phyloP scores from a whole-genome alignment of 64 coral and sea anemone species.

The Dendronephthya gigantea region DNA sequence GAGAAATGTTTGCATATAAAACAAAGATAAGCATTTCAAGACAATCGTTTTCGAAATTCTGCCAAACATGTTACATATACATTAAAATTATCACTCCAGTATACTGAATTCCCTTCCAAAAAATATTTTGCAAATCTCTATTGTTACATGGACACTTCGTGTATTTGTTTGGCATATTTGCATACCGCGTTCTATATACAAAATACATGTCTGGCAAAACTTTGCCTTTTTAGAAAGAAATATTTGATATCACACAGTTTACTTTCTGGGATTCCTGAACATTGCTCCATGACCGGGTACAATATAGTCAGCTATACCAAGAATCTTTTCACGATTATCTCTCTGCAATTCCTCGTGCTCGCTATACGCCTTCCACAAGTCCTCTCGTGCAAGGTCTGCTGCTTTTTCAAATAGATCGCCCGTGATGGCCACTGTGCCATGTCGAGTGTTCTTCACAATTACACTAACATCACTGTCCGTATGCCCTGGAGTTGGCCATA shows the following conservation, averaged over 20 bases:
- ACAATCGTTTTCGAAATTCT: no score
- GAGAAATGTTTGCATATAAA: no score
- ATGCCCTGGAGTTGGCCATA: background rate
- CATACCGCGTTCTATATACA: no score
- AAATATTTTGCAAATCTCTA: no score
- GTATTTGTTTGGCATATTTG: no score
- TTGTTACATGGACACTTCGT: no score
- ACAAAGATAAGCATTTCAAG: no score
- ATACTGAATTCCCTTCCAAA: no score
- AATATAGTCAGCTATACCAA: background rate
- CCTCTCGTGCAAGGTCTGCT: background rate
- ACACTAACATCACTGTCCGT: background rate
- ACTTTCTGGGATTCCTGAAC: background rate
- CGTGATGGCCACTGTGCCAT: background rate
- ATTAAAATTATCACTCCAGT: no score
- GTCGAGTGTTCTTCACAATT: background rate
- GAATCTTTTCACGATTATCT: background rate
- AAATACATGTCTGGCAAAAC: no score
- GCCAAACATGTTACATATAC: no score
- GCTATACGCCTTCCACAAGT: background rate
- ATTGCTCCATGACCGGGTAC: background rate
- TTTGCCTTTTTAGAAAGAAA: no score
- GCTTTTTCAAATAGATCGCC: slow-evolving; percentile 6
- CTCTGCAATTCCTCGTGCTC: background rate
- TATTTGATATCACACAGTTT: background rate